Evolutionary conservation across 64 coral and sea anemone genomes (phyloP).

Genomic region (Stichodactyla helianthus): DNA sequence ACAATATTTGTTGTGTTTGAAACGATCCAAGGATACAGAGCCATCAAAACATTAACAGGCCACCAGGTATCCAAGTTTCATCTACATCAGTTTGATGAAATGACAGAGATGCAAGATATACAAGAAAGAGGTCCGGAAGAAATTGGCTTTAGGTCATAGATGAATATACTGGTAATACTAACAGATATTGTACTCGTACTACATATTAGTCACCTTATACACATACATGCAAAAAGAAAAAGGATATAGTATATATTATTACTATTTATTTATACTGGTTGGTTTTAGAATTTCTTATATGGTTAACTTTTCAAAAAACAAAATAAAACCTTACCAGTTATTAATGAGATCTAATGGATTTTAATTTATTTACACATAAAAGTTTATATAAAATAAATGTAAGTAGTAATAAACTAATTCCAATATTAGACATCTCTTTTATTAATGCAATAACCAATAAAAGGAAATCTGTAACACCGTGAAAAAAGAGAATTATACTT

Average conservation of each 20-base stretch:
- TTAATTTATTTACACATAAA: no score
- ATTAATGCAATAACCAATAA: no score
- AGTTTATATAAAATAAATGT: no score
- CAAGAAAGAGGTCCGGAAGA: conserved; percentile 69
- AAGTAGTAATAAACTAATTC: no score
- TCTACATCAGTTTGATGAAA: conserved; percentile 91
- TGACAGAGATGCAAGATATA: conserved; percentile 75
- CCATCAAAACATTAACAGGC: conserved; percentile 79
- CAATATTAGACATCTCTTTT: no score
- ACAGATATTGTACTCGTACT: background rate
- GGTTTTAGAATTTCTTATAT: background rate
- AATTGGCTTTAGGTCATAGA: conserved; percentile 75
- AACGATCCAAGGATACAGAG: conserved; percentile 88
- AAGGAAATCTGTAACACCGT: no score
- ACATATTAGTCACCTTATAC: background rate
- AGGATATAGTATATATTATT: background rate
- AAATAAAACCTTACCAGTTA: no score
- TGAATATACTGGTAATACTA: background rate
- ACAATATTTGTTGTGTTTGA: conserved; percentile 86
- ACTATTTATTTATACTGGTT: background rate
- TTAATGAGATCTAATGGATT: no score
- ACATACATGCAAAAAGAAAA: background rate
- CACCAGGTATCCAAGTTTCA: conserved; percentile 97
- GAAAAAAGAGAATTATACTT: no score
- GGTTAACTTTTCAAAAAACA: background rate